phyloP scores from a whole-genome alignment of 2,888 invertebrate genomes.

The Phortica okadai region DNA sequence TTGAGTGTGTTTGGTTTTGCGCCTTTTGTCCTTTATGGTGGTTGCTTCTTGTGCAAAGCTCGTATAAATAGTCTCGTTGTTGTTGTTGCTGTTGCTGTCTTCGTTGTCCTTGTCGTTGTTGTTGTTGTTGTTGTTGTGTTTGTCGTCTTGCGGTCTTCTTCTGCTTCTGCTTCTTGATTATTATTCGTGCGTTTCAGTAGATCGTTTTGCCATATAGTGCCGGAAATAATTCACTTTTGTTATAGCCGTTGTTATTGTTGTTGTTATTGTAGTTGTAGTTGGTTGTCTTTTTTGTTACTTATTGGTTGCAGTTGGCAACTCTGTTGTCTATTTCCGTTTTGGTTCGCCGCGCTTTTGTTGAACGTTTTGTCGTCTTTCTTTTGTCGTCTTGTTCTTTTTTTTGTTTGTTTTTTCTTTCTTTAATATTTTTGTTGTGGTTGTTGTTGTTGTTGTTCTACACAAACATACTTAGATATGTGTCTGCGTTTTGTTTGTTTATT shows the following conservation, averaged over 20 bases:
- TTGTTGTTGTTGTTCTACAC: slow-evolving; percentile 5
- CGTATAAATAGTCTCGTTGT: neutral
- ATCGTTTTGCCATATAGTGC: neutral
- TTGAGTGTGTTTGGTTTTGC: neutral
- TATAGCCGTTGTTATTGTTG: neutral
- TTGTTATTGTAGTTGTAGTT: neutral
- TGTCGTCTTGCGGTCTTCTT: neutral
- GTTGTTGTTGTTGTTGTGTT: neutral
- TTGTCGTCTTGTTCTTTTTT: slow-evolving; percentile 2
- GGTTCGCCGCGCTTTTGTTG: neutral
- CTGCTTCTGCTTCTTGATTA: neutral
- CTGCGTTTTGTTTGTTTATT: neutral
- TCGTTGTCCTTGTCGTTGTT: neutral
- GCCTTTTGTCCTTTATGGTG: neutral
- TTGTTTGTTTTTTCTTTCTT: neutral
- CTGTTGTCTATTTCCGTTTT: slow-evolving; percentile 21
- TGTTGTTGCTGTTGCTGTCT: neutral
- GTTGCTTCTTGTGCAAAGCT: neutral
- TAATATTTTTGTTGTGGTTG: neutral
- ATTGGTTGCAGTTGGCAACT: neutral
- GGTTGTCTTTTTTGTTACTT: neutral
- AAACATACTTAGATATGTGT: neutral
- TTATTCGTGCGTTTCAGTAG: neutral
- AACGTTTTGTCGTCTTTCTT: neutral
- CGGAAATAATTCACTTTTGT: slow-evolving; percentile 33